Evolutionary conservation across 2,797 vertebrate genomes (phyloP), one percentile per base, ranked within the genome.

Genomic region (Rhabdophis nuchalis): DNA sequence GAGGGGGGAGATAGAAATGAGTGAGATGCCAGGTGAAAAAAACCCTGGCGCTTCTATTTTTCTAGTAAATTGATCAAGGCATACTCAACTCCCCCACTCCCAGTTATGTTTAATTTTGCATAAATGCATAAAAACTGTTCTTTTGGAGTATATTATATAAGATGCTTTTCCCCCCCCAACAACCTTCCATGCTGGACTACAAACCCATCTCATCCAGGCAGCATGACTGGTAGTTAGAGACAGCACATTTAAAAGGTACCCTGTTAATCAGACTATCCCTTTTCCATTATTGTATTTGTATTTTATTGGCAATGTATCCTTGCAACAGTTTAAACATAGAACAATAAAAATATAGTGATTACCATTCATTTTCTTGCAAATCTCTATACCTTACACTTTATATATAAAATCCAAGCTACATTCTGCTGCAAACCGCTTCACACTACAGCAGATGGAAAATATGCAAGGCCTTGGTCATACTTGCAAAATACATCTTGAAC

Each of bases 401-500:
- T 60, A 68, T 85, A 87, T 86, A 87, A 93, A 92, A 29, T 60
- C 72, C 89, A 64, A 92, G 58, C 50, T 90, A 1, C 3, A 87
- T 1, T 0, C 60, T 54, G 46, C 57, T 89, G 10, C 32, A 86
- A 27, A 50, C 41, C 29, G 92, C 46, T 92, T 36, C 52, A 25
- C 36, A 93, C 46, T 91, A 36, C 36, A 25, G 68, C 82, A 89
- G 23, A 90, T 72, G 85, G 89, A 94, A 95, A 95, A 90, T 90
- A 87, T 36, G 46, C 0, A 7, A 90, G 52, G 50, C 41, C 61
- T 92, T 90, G 46, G 90, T 89, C 4, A n/a, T 58, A 92, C 20
- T 27, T 52, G 16, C 85, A 87, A 64, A 90, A 94, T 92, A 41
- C 29, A 10, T 91, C 85, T 94, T 90, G 87, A 89, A 92, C 85